Conservation (phyloP, 2,888 invertebrate species). For the Cylloceria caligata region DNA sequence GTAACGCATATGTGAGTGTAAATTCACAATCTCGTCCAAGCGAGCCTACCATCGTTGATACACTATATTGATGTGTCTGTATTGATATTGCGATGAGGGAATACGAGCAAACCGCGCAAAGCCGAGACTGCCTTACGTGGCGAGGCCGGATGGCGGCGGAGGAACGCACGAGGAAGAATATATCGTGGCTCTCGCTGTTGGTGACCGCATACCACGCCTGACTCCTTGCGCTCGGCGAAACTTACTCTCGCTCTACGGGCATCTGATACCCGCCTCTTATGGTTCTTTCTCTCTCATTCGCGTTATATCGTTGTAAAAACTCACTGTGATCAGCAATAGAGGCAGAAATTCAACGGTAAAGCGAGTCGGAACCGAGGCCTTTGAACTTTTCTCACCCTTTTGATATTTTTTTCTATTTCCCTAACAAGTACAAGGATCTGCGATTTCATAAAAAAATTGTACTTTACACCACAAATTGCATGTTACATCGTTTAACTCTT, state of each 20-base stretch:
- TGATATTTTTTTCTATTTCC: too few species aligned
- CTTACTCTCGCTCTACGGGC: neutral
- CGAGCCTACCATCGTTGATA: neutral
- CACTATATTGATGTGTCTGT: neutral
- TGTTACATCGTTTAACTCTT: too few species aligned
- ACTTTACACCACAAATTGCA: too few species aligned
- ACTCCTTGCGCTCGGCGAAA: neutral
- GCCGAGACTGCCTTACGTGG: constrained; percentile 7
- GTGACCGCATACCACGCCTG: constrained; percentile 26
- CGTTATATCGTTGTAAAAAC: neutral
- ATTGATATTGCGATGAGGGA: constrained; percentile 5
- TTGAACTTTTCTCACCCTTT: too few species aligned
- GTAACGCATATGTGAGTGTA: neutral
- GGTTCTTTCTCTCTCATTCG: neutral
- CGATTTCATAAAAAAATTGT: too few species aligned
- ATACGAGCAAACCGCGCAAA: constrained; percentile 1
- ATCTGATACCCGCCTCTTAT: constrained; percentile 40
- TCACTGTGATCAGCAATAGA: neutral
- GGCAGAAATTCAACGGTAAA: too few species aligned
- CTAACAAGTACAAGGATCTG: too few species aligned
- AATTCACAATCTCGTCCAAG: constrained; percentile 8
- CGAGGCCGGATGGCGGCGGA: neutral
- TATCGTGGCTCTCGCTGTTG: constrained; percentile 19
- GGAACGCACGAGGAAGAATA: constrained; percentile 4
- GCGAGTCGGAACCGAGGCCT: too few species aligned